A percentile compares a stretch with the other conserved stretches of the same genome.
phyloP scores from a whole-genome alignment of 2,113 vertebrate genomes.

The Taurulus bubalis region DNA sequence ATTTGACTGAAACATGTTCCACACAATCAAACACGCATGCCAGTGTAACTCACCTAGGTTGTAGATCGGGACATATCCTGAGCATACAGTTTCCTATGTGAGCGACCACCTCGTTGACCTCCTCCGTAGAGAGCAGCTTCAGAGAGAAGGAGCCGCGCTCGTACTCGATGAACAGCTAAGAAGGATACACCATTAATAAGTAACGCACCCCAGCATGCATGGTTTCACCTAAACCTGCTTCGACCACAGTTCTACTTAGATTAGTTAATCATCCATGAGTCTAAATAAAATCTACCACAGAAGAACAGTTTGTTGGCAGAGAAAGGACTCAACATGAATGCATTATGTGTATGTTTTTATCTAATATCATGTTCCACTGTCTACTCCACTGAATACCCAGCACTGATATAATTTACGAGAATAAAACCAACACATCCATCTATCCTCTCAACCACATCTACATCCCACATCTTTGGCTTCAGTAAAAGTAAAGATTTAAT shows the following conservation, averaged over 20 bases:
- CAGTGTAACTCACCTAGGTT: constrained; percentile 87
- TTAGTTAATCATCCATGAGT: neutral
- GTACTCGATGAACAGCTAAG: constrained; percentile 90
- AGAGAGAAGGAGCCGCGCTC: constrained; percentile 90
- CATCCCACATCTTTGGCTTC: constrained; percentile 17
- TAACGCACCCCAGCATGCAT: neutral
- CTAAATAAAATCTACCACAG: neutral
- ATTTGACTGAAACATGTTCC: neutral
- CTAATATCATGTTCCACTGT: neutral
- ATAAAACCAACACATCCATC: constrained; percentile 6
- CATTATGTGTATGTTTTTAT: neutral
- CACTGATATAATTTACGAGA: neutral
- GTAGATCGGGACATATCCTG: constrained; percentile 92
- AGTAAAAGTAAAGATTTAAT: constrained; percentile 36
- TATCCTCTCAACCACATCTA: constrained; percentile 16
- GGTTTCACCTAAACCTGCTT: neutral
- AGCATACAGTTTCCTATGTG: constrained; percentile 92
- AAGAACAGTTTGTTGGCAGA: neutral
- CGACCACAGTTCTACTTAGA: neutral
- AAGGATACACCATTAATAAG: constrained; percentile 44
- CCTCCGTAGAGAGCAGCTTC: constrained; percentile 91
- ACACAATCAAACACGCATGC: neutral
- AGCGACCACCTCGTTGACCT: constrained; percentile 92
- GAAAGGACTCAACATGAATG: neutral
- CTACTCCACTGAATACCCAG: neutral